Conservation (phyloP, 2,797 vertebrate genomes). For the Crocidura indochinensis region DNA sequence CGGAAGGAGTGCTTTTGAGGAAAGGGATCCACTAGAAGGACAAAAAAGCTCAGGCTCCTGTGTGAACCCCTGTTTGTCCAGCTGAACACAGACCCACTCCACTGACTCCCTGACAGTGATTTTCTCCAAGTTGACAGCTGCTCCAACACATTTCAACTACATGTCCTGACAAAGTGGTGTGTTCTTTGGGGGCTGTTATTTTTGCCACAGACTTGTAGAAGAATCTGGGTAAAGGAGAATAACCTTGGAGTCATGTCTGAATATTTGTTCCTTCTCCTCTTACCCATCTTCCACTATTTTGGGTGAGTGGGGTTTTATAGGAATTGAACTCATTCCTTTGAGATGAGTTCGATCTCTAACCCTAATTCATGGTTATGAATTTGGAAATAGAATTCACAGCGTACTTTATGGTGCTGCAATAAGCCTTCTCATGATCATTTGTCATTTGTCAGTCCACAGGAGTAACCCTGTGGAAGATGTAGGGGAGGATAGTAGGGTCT, state of each 20-base stretch:
- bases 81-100: constrained; percentile 87
- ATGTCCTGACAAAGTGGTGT: constrained; percentile 84
- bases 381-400: neutral
- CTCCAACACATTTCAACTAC: constrained; percentile 83
- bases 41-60: constrained; percentile 46
- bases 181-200: constrained; percentile 82
- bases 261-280: neutral
- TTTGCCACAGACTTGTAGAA: constrained; percentile 68
- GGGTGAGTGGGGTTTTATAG: constrained; percentile 5
- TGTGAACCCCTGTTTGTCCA: constrained; percentile 85
- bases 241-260: constrained; percentile 69
- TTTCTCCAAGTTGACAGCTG: constrained; percentile 90
- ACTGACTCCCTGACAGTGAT: constrained; percentile 87
- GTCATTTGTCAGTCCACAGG: neutral
- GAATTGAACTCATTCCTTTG: constrained; percentile 31
- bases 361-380: constrained; percentile 19
- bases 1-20: neutral
- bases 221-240: constrained; percentile 77
- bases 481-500: neutral
- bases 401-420: constrained; percentile 20
- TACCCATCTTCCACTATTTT: neutral
- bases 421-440: constrained; percentile 39
- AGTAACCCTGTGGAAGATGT: constrained; percentile 35
- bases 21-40: constrained; percentile 74
- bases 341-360: neutral